Evolutionary conservation across 2,113 vertebrate genomes (phyloP), one percentile per base, ranked within the genome.

Genomic region (Tringa solitaria): DNA sequence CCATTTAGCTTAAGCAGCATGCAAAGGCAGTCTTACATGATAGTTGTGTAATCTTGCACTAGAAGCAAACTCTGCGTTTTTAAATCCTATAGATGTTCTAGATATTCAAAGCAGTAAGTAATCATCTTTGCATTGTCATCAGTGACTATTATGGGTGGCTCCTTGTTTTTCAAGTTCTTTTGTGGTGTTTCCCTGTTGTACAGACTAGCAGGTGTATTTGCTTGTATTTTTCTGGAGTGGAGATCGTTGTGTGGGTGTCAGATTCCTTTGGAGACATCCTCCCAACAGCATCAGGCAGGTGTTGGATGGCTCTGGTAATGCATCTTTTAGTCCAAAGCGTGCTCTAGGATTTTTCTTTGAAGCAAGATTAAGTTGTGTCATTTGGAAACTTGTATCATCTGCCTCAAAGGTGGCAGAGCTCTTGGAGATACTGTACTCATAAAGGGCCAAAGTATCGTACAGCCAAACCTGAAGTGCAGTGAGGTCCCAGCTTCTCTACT

Each of bases 81-180:
- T 61, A 59, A 92, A 82, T 76, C 67, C 77, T 18, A 37, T 61
- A 89, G 94, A 89, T 95, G 65, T 33, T 91, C 50, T 69, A 85
- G 95, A 90, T 95, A 94, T 19, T 54, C 64, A 78, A 81, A 92
- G 59, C 75, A 70, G 74, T 76, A 83, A 94, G 86, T 81, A 81
- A 89, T 67, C 74, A 77, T 75, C 70, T 84, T 69, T 54, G 21
- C 2, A 1, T 80, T 93, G 95, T 94, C 93, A 94, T 87, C 87
- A 8, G 67, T 94, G 84, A 91, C 93, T 95, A 7, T 91, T 68
- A 61, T 87, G 95, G 92, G 90, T 96, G 94, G 86, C 76, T 95
- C 74, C 92, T 95, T 92, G 96, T 93, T 96, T 95, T 89, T 89
- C 90, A 72, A 51, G 86, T 74, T 80, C 51, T 87, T 78, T 79